Evolutionary conservation across 64 coral and sea anemone genomes (phyloP).

Genomic region (Astreopora myriophthalma): DNA sequence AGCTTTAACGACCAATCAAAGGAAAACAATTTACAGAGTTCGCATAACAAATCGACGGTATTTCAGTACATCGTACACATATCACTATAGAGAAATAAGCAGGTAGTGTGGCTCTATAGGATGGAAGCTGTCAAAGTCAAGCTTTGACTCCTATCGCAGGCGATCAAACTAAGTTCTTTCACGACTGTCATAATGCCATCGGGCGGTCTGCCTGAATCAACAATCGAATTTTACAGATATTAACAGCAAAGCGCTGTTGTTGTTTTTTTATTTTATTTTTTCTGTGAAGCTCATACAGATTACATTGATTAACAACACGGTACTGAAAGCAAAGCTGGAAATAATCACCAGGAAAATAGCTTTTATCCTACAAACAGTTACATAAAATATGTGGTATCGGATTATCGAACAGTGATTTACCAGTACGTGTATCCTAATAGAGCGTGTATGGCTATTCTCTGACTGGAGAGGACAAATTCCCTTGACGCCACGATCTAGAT

Average conservation of each 20-base stretch:
- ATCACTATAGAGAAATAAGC: neutral
- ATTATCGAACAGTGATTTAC: neutral
- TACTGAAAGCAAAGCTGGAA: neutral
- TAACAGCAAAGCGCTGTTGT: neutral
- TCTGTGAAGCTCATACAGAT: neutral
- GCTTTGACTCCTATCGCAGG: neutral
- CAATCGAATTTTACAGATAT: neutral
- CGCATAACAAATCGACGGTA: neutral
- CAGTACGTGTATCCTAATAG: neutral
- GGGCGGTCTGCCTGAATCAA: constrained; percentile 21
- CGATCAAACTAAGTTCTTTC: neutral
- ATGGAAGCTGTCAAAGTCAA: neutral
- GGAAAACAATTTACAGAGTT: neutral
- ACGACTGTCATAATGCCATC: neutral
- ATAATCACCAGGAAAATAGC: neutral
- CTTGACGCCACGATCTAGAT: neutral
- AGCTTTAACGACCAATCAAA: constrained; percentile 15
- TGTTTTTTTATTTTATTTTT: neutral
- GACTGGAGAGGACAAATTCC: neutral
- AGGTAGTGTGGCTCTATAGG: neutral
- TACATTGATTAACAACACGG: neutral
- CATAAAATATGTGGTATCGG: constrained; percentile 1
- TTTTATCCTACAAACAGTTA: neutral
- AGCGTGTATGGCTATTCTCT: neutral
- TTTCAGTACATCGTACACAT: neutral